Base-by-base conservation (phyloP, 2,888 invertebrate species). In the Labia minor region DNA sequence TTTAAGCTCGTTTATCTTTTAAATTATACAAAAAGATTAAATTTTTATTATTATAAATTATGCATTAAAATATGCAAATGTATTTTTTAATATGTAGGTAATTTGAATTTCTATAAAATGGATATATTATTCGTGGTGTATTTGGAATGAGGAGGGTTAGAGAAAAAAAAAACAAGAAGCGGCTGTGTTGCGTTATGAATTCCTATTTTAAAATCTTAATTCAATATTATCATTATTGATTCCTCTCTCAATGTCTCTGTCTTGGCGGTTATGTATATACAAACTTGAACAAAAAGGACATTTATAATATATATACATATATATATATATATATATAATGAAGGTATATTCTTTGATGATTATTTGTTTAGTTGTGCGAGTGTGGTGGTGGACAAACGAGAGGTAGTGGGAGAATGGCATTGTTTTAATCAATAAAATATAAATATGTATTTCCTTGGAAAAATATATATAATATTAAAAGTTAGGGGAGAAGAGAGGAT, bases 1-100 rank as follows among this genome's bases (percentile, higher is more conserved):
- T 49, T n/a, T 3, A 49, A 49, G 14, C 49, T 49, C 49, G 49
- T 49, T 49, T 49, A 49, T 49, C 49, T 49, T 14, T 49, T 49
- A 49, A 49, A 49, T 49, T 49, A 49, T 49, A 49, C 49, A 49
- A 49, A 49, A 49, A 49, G 49, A 49, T 49, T 49, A 49, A 49
- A 49, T 49, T 49, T 49, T 49, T 49, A 49, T 49, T 49, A 49
- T 49, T 49, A 49, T 49, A 49, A 49, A 49, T 49, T 49, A 49
- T 49, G 49, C 49, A 49, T 49, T 49, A 49, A 49, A 49, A 49
- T 49, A 49, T 49, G 49, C 49, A 49, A 49, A 49, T 49, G 49
- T 49, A 49, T 49, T 49, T 49, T 49, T 49, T 49, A 49, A 49
- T 49, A 49, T 49, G 49, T 49, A 49, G 49, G 49, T 49, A 49